Conservation (phyloP, 2,888 invertebrate species). For the Eumacrocentrus americanus region DNA sequence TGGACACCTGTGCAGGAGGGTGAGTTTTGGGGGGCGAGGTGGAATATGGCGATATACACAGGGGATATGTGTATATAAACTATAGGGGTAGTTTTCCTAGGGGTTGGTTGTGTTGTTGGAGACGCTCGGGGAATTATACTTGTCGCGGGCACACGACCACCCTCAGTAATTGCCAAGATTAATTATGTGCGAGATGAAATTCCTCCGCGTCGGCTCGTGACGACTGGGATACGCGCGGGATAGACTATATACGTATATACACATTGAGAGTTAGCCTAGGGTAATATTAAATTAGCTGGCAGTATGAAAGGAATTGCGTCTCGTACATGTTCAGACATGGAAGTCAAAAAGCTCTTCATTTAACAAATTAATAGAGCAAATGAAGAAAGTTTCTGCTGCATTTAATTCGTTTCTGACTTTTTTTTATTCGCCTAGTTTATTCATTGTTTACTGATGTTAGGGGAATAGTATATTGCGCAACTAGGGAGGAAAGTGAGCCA, state of each 20-base stretch:
- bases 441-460: too few species aligned
- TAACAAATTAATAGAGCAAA: too few species aligned
- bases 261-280: not conserved
- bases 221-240: slow-evolving; percentile 26
- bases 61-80: not conserved
- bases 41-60: too few species aligned
- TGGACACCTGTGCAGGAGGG: too few species aligned
- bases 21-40: too few species aligned
- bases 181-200: slow-evolving; percentile 58
- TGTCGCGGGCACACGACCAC: slow-evolving; percentile 37
- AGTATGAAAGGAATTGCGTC: not conserved
- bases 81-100: not conserved
- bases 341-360: not conserved
- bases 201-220: slow-evolving; percentile 45
- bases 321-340: not conserved
- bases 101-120: not conserved
- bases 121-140: slow-evolving; percentile 46
- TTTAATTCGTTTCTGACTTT: too few species aligned
- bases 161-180: slow-evolving; percentile 53
- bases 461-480: too few species aligned
- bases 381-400: too few species aligned
- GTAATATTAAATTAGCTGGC: not conserved
- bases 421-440: too few species aligned
- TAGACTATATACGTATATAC: not conserved
- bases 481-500: too few species aligned